Evolutionary conservation across 1,140 invertebrate genomes (phyloP).

Genomic region (Drosophila prosaltans): DNA sequence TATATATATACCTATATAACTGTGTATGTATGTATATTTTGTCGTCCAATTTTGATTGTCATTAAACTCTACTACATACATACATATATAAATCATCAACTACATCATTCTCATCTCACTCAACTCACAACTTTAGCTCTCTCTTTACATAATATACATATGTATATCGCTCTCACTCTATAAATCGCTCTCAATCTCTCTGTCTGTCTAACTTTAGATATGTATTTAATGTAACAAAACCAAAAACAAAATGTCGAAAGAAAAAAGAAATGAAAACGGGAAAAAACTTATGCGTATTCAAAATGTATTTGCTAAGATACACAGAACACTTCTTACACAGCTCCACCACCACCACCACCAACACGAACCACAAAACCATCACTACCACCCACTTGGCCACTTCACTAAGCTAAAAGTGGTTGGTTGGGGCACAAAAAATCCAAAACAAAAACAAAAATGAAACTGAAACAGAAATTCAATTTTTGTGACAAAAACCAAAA

Average conservation of each 20-base stretch:
- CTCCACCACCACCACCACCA: background rate
- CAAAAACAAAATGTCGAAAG: background rate
- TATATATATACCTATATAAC: slow-evolving; percentile 29
- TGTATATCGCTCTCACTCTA: slow-evolving; percentile 67
- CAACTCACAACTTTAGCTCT: slow-evolving; percentile 1
- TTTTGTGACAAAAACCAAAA: slow-evolving; percentile 56
- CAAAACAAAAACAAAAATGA: slow-evolving; percentile 40
- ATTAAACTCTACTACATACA: slow-evolving; percentile 15
- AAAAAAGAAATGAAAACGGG: slow-evolving; percentile 22
- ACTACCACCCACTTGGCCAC: slow-evolving; percentile 1
- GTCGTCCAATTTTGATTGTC: slow-evolving; percentile 63
- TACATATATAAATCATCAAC: slow-evolving; percentile 12
- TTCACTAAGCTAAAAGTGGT: slow-evolving; percentile 38
- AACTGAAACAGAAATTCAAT: slow-evolving; percentile 72
- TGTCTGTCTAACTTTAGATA: slow-evolving; percentile 77
- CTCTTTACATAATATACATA: slow-evolving; percentile 39
- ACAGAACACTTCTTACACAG: slow-evolving; percentile 23
- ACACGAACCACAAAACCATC: background rate
- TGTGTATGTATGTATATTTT: slow-evolving; percentile 61
- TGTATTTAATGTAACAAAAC: slow-evolving; percentile 61
- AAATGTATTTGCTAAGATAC: slow-evolving; percentile 47
- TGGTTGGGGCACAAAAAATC: slow-evolving; percentile 42
- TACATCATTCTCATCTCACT: background rate
- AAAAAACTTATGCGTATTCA: slow-evolving; percentile 49
- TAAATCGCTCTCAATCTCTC: slow-evolving; percentile 71